Evolutionary conservation across 2,888 invertebrate genomes (phyloP), one percentile per base, ranked within the genome.

Genomic region (Drosophila percnosoma): DNA sequence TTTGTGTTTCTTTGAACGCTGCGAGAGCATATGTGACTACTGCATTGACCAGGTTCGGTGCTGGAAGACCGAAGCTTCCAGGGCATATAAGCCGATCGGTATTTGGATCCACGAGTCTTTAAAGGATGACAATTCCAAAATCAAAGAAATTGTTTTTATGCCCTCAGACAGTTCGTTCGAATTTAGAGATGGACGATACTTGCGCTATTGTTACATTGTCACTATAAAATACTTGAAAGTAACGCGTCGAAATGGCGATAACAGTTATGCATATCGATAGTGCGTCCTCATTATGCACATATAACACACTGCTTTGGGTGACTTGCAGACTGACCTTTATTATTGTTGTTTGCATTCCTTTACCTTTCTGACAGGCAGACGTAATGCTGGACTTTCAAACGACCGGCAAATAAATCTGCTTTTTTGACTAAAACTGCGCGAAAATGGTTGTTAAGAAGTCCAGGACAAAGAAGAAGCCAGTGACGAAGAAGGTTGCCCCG

Each of bases 401-500:
- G 91, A 79, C 90, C 90, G 76, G 90, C 85, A 75, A 69, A 68
- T 72, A 73, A 89, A 93, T 93, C 92, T 92, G 90, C 87, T 72
- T 87, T 92, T 82, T 83, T 73, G 31, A 82, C 78, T 86, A 85
- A 86, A 91, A 90, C 78, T 80, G 78, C 79, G 80, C 67, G 78
- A 92, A 87, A 86, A 93, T 93, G 93, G 93, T 93, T 90, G 93
- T 93, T 81, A 93, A 93, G 91, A 93, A 93, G 97, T 96, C 96
- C 80, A 96, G 96, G 94, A 96, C 96, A 95, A 96, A 96, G 94
- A 97, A 97, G 96, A 97, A 97, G 96, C 97, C 97, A 95, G 95
- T 96, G 70, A 97, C 97, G 76, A 98, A 99, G 95, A 98, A 99
- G 95, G 99, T 99, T 90, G 99, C 99, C 82, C 98, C 99, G 88